Percentiles rank a stretch among this genome's conserved stretches.
Evolutionary conservation across 2,797 vertebrate species (phyloP).

Genomic region (Potorous gilbertii): DNA sequence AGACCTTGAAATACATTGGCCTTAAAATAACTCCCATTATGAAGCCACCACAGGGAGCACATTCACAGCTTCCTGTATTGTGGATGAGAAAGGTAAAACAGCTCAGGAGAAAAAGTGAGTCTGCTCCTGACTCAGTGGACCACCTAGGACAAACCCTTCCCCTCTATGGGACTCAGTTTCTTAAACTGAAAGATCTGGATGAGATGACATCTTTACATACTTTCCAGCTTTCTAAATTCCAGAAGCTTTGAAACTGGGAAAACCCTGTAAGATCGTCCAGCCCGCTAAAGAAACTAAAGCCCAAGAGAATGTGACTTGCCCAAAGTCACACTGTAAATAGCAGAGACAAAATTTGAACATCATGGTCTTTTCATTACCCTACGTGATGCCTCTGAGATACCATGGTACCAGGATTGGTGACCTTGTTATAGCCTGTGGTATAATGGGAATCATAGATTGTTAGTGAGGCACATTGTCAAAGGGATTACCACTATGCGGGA

Average conservation of each 20-base stretch:
- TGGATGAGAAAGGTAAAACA: not conserved
- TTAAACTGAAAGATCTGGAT: not conserved
- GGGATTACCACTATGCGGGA: not conserved
- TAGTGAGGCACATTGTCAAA: not conserved
- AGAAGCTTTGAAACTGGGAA: not conserved
- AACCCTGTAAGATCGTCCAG: not conserved
- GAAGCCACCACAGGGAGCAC: not conserved
- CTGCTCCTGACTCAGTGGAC: not conserved
- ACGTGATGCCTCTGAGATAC: not conserved
- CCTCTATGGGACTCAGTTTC: not conserved
- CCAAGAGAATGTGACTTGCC: not conserved
- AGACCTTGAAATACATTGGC: not conserved
- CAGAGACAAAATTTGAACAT: not conserved
- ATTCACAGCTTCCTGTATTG: not conserved
- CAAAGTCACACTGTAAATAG: not conserved
- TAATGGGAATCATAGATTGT: not conserved
- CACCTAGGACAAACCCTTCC: conserved; percentile 15
- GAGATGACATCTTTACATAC: not conserved
- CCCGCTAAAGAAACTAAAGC: not conserved
- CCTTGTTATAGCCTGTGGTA: not conserved
- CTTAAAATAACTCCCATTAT: not conserved
- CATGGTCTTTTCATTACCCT: not conserved
- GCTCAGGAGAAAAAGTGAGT: not conserved
- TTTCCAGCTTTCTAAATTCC: not conserved
- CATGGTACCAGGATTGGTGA: not conserved